Evolutionary conservation across 2,888 invertebrate genomes (phyloP).

Genomic region (Holacanthella duospinosa): DNA sequence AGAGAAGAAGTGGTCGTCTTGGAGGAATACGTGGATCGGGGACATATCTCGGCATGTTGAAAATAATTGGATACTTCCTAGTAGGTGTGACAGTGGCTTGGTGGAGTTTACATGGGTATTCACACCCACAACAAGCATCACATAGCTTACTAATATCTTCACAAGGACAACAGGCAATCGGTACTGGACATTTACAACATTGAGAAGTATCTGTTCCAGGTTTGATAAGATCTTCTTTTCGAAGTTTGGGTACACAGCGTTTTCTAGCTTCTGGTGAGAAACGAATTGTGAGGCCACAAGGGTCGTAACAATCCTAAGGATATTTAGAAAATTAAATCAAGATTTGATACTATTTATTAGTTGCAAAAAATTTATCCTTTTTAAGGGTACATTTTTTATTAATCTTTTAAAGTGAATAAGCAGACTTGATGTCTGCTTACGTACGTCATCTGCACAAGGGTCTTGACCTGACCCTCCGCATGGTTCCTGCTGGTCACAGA

Average conservation of each 20-base stretch:
- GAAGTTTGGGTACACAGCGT: constrained; percentile 17
- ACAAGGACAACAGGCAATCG: constrained; percentile 34
- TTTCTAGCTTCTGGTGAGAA: constrained; percentile 11
- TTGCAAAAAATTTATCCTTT: neutral
- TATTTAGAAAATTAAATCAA: neutral
- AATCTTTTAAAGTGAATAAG: neutral
- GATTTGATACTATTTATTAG: neutral
- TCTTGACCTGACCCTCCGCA: constrained; percentile 22
- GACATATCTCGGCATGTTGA: constrained; percentile 31
- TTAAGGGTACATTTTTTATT: neutral
- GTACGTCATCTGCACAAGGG: constrained; percentile 23
- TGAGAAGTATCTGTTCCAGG: constrained; percentile 35
- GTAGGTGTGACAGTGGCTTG: constrained; percentile 32
- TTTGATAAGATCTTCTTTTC: constrained; percentile 27
- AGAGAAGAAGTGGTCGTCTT: constrained; percentile 26
- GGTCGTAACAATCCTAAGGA: constrained; percentile 19
- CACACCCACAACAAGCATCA: constrained; percentile 33
- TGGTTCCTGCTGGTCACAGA: constrained; percentile 28
- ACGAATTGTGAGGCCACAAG: constrained; percentile 29
- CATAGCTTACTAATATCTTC: constrained; percentile 26
- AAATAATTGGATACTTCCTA: constrained; percentile 30
- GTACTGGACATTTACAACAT: constrained; percentile 30
- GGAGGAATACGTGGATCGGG: constrained; percentile 31
- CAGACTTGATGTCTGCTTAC: neutral
- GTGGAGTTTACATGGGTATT: constrained; percentile 35